Evolutionary conservation across 2,888 invertebrate species (phyloP).

Genomic region (Mythimna pallens): DNA sequence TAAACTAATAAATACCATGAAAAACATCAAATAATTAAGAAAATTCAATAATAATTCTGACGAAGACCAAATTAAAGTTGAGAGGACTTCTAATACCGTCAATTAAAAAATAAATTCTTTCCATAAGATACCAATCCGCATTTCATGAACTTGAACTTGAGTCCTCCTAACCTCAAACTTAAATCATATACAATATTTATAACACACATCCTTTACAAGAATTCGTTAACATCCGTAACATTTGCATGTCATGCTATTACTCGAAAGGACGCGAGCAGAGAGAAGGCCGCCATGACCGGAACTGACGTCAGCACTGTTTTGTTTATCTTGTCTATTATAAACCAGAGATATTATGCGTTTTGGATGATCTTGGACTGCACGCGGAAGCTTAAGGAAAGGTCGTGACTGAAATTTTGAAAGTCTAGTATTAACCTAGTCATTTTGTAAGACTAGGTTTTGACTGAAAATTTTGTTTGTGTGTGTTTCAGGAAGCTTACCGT

Average conservation of each 20-base stretch:
- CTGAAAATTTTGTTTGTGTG: not conserved
- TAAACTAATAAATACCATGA: too few relatives aligned
- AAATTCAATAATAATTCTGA: too few relatives aligned
- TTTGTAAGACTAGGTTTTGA: not conserved
- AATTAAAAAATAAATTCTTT: too few relatives aligned
- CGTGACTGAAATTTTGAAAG: slow-evolving; percentile 15
- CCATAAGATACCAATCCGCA: too few relatives aligned
- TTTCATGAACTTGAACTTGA: slow-evolving; percentile 26
- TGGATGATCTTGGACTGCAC: slow-evolving; percentile 55
- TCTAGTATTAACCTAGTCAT: slow-evolving; percentile 27
- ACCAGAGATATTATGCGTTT: slow-evolving; percentile 58
- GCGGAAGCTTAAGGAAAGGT: slow-evolving; percentile 45
- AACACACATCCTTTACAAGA: slow-evolving; percentile 27
- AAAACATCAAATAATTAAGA: too few relatives aligned
- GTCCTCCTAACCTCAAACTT: slow-evolving; percentile 25
- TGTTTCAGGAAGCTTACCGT: not conserved
- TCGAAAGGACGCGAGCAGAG: slow-evolving; percentile 54
- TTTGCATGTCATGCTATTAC: slow-evolving; percentile 47
- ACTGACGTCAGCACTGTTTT: slow-evolving; percentile 50
- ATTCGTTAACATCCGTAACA: slow-evolving; percentile 48
- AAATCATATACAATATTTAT: slow-evolving; percentile 5
- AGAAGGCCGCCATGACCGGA: slow-evolving; percentile 56
- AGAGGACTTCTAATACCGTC: too few relatives aligned
- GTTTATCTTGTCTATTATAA: slow-evolving; percentile 64
- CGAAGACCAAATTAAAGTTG: too few relatives aligned